These are phyloP conservation scores for Discoglossus pictus DNA, from an alignment of 2,797 vertebrate species.

Conservation along the genomic window DNA sequence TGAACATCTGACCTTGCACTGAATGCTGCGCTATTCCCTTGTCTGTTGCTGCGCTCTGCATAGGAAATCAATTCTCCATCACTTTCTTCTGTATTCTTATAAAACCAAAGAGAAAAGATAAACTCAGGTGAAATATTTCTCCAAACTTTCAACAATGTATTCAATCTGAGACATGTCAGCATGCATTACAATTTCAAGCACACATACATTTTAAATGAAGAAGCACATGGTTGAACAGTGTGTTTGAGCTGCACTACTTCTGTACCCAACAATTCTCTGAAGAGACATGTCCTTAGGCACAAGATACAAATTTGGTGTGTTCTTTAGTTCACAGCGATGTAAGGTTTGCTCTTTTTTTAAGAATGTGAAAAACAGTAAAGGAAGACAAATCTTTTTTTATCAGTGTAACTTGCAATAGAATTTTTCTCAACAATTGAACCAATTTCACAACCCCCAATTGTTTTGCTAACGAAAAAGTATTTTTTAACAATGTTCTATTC, in stretches of 20 bases:
- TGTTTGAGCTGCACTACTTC: slow-evolving; percentile 9
- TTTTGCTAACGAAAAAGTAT: slow-evolving; percentile 4
- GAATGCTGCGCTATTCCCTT: not conserved
- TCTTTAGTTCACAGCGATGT: not conserved
- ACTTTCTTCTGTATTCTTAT: slow-evolving; percentile 18
- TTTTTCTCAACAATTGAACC: slow-evolving; percentile 15
- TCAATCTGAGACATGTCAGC: slow-evolving; percentile 25
- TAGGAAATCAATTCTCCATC: slow-evolving; percentile 16
- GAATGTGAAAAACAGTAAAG: not conserved
- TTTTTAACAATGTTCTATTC: slow-evolving; percentile 37
- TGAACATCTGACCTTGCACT: slow-evolving; percentile 24
- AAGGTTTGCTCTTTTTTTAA: slow-evolving; percentile 6
- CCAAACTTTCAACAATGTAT: slow-evolving; percentile 1
- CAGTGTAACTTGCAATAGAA: not conserved
- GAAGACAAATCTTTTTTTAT: too few relatives aligned
- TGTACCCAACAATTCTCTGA: slow-evolving; percentile 24
- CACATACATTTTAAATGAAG: slow-evolving; percentile 34
- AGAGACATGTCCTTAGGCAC: slow-evolving; percentile 19
- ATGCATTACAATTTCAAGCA: slow-evolving; percentile 16
- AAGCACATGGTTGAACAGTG: slow-evolving; percentile 23
- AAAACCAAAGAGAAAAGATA: slow-evolving; percentile 5
- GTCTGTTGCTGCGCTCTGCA: too few relatives aligned
- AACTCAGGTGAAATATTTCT: not conserved
- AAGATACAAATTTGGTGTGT: slow-evolving; percentile 2
- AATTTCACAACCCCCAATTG: slow-evolving; percentile 15